Evolutionary conservation across 2,797 vertebrate genomes (phyloP).

Genomic region (Malacoraja senta): DNA sequence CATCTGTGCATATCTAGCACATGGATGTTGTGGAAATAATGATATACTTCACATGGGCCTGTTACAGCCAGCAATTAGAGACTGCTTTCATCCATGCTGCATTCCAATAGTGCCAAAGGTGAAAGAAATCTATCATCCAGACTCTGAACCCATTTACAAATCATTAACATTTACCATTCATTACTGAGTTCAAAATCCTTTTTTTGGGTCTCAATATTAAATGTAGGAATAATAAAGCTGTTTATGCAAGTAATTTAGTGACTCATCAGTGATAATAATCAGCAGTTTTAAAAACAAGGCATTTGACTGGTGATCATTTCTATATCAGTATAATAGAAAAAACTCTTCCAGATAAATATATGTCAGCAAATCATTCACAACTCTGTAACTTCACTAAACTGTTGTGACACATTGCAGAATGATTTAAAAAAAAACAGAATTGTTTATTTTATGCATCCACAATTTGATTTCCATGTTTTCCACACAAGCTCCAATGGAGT

Average conservation of each 20-base stretch:
- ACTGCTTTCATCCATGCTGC: neutral
- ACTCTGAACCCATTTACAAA: neutral
- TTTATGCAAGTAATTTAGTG: neutral
- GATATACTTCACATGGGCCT: conserved; percentile 19
- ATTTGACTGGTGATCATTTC: neutral
- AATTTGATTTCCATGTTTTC: too few relatives aligned
- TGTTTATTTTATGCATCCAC: neutral
- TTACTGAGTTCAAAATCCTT: neutral
- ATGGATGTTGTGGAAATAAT: neutral
- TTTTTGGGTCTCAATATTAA: neutral
- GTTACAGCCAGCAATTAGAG: neutral
- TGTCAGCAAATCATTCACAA: neutral
- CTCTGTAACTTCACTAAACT: neutral
- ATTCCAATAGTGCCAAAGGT: conserved; percentile 2
- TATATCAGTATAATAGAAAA: neutral
- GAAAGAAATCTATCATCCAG: neutral
- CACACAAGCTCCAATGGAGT: too few relatives aligned
- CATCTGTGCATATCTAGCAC: neutral
- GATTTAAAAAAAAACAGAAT: neutral
- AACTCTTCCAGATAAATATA: neutral
- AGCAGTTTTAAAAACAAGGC: neutral
- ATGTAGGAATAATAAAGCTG: too few relatives aligned
- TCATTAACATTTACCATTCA: neutral
- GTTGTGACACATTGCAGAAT: neutral
- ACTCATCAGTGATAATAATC: neutral